Base-by-base conservation (phyloP, 2,113 vertebrate genomes). In the Notarius lentiginosus region DNA sequence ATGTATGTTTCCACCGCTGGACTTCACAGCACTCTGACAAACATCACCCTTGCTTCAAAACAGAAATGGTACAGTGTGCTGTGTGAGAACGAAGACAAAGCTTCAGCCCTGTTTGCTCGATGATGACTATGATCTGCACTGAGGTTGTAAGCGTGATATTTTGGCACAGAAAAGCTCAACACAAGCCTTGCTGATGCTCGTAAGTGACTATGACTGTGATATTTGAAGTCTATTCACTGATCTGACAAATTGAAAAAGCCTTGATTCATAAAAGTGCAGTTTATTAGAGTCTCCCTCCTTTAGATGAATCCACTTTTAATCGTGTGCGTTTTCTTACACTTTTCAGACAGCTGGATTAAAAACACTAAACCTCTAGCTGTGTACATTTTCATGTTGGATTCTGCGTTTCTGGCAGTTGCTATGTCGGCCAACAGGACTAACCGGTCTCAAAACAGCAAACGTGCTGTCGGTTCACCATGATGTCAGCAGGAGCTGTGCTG, bases 351-450 rank as follows among this genome's bases (percentile, higher is more conserved):
- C 27, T 1, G 55, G 17, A n/a, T 24, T 60, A 1, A 63, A 85
- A n/a, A 30, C 18, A 2, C 18, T 73, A 20, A 47, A 73, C 7
- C 68, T 27, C 58, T 14, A 27, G 47, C 22, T 68, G 84, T 79
- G 15, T 70, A 30, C 17, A 2, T 65, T 63, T 87, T 41, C 72
- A 27, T 24, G 60, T 66, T 34, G 18, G 84, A 89, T 88, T 89
- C 55, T 77, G 51, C 77, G 47, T 83, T 83, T 90, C 83, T 84
- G 73, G 82, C 84, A 55, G 66, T 87, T 82, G 30, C 20, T 82
- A 79, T 89, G 89, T 60, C 14, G 30, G 84, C 89, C 30, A 93
- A 93, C 91, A 91, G 89, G 94, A 90, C 87, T 22, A 88, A 92
- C 91, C 87, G 66, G 91, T 94, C 92, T 80, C 70, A 80, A 66